phyloP scores from a whole-genome alignment of 1,140 invertebrate genomes.

The Amyelois transitella region DNA sequence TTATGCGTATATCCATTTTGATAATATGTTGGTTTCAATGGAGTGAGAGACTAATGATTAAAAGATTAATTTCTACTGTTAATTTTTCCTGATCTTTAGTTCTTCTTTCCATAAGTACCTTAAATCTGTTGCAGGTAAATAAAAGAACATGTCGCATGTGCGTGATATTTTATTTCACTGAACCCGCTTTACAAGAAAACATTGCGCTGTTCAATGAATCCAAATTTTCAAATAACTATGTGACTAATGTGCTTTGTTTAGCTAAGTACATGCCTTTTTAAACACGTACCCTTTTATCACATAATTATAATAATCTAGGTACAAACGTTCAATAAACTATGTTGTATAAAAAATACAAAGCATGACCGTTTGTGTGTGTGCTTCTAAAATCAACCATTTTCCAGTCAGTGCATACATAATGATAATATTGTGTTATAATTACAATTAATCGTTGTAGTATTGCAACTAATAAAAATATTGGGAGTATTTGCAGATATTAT shows the following conservation, averaged over 20 bases:
- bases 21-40: too few relatives aligned
- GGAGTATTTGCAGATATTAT: neutral
- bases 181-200: conserved; percentile 55
- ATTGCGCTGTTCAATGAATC: conserved; percentile 55
- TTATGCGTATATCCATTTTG: too few relatives aligned
- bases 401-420: conserved; percentile 27
- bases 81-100: neutral
- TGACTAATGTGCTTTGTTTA: conserved; percentile 64
- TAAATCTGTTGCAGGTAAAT: conserved; percentile 35
- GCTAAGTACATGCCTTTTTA: conserved; percentile 42
- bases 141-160: conserved; percentile 62
- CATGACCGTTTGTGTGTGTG: conserved; percentile 38
- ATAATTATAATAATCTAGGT: conserved; percentile 55
- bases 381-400: conserved; percentile 21
- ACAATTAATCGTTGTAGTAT: neutral
- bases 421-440: neutral
- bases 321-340: conserved; percentile 44
- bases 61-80: too few relatives aligned
- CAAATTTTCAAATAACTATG: conserved; percentile 57
- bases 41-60: too few relatives aligned
- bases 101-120: too few relatives aligned
- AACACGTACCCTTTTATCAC: conserved; percentile 35
- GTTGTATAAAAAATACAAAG: conserved; percentile 56
- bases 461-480: neutral
- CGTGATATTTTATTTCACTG: conserved; percentile 67